Base-by-base conservation (phyloP, 2,797 vertebrate genomes). In the Babyrousa celebensis region DNA sequence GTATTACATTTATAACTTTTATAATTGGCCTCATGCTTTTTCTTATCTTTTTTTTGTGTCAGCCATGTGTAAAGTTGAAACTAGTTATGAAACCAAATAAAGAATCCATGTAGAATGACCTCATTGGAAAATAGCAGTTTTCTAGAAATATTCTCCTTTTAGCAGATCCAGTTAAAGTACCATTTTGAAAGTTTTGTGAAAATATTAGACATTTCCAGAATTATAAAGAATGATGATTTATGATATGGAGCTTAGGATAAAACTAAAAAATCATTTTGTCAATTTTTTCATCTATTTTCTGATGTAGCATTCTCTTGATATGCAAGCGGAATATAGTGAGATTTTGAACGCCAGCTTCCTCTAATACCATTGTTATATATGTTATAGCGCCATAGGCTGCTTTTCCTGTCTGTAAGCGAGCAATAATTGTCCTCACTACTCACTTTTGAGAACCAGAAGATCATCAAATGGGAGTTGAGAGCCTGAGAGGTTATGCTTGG, bases 81-180 rank as follows among this genome's bases (percentile, higher is more conserved):
- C 68, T 94, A 95, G 95, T 96, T 95, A 89, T 94, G 63, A 96
- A 93, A 89, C 67, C 94, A 96, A 89, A 94, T 95, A 95, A 85
- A 94, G 70, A 94, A 85, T 75, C 67, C 89, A 91, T 92, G 97
- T 95, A 91, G 54, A 92, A 78, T 96, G 95, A 86, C 88, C 82
- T 92, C 67, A 40, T 78, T 92, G 85, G 96, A 85, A 94, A 77
- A 62, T 4, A 75, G n/a, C 23, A 36, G 80, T 96, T 91, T 96
- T 96, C 29, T 85, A 88, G 60, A 88, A 40, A 65, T 62, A 52
- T 1, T 75, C 18, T 71, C 21, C 43, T 83, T 58, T 96, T 62
- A 89, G 68, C 80, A 91, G 79, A 88, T 79, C 32, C 15, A 71
- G 62, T 94, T 94, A 94, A 89, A 77, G 86, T 52, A 60, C 54